Evolutionary conservation across 2,888 invertebrate genomes (phyloP).

Genomic region (Acheta domesticus): DNA sequence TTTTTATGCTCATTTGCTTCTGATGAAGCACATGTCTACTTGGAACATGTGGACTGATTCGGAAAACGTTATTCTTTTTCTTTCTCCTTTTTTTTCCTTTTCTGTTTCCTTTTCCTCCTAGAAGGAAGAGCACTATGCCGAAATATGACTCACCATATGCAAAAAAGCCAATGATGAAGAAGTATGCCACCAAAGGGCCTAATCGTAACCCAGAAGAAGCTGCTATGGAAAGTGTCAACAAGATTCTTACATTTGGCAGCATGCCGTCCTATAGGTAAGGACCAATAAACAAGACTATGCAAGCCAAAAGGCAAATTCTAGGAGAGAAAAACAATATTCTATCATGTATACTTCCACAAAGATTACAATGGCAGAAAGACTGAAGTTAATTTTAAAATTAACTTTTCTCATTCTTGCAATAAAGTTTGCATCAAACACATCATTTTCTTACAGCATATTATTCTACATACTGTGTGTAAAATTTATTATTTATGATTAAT

Average conservation of each 20-base stretch:
- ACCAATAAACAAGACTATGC: background rate
- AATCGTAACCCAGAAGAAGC: constrained; percentile 72
- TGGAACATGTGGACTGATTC: constrained; percentile 28
- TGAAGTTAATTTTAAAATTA: too few relatives aligned
- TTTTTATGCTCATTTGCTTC: background rate
- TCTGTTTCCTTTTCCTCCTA: constrained; percentile 34
- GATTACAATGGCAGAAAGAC: too few relatives aligned
- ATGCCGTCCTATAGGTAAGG: constrained; percentile 70
- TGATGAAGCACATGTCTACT: constrained; percentile 18
- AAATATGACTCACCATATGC: constrained; percentile 85
- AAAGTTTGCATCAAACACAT: too few relatives aligned
- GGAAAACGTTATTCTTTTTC: constrained; percentile 31
- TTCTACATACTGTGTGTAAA: too few relatives aligned
- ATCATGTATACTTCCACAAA: too few relatives aligned
- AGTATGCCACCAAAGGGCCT: constrained; percentile 51
- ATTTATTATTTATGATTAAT: too few relatives aligned
- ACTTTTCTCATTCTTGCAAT: too few relatives aligned
- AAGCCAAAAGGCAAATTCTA: too few relatives aligned
- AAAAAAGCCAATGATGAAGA: constrained; percentile 77
- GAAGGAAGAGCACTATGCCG: constrained; percentile 77
- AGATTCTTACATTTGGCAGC: constrained; percentile 77
- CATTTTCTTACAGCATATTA: too few relatives aligned
- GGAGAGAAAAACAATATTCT: background rate
- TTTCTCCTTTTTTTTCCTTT: constrained; percentile 34
- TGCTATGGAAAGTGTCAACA: constrained; percentile 74